These are phyloP conservation scores for Bubo bubo DNA, from an alignment of 2,113 vertebrate species.

Conservation along the genomic window DNA sequence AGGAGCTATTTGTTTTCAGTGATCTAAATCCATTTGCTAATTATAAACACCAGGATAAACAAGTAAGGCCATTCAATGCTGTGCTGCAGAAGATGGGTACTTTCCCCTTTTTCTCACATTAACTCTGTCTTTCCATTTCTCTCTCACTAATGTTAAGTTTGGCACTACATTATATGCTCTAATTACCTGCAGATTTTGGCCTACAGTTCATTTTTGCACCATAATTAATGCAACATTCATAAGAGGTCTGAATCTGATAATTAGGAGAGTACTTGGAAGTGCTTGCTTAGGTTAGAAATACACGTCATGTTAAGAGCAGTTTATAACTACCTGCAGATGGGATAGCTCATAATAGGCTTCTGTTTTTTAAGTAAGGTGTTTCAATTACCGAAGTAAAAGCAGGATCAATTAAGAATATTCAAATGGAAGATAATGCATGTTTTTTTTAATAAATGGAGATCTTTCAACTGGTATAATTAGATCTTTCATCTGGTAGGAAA, in stretches of 20 bases:
- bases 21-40: background rate
- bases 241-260: conserved; percentile 7
- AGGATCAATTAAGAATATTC: conserved; percentile 46
- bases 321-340: background rate
- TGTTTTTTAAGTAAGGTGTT: background rate
- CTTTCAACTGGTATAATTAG: background rate
- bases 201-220: conserved; percentile 43
- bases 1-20: background rate
- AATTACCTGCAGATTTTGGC: conserved; percentile 67
- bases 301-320: background rate
- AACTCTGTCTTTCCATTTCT: background rate
- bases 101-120: background rate
- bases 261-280: conserved; percentile 8
- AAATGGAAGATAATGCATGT: background rate
- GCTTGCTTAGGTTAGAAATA: background rate
- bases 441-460: background rate
- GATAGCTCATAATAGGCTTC: background rate
- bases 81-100: background rate
- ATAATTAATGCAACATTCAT: conserved; percentile 46
- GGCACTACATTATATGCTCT: conserved; percentile 1
- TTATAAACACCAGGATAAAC: background rate
- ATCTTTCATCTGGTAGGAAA: background rate
- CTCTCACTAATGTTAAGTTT: background rate
- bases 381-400: conserved; percentile 58
- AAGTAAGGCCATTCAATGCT: background rate